A percentile compares a stretch with the other conserved stretches of the same genome.
Conservation (phyloP, 2,797 vertebrate genomes). For the Onychomys torridus region DNA sequence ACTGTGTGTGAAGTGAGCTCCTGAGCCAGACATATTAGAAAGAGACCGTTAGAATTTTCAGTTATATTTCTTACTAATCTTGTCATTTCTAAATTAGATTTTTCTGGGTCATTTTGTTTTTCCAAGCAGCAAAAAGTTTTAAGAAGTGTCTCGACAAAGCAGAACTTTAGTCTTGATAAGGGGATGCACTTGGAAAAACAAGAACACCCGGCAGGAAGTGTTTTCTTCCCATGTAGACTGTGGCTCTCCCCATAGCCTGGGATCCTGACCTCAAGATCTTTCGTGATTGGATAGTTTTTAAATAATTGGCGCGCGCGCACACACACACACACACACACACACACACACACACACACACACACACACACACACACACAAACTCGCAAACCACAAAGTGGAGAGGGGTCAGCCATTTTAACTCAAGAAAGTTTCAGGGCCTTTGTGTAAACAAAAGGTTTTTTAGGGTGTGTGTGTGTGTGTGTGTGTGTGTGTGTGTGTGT, state of each 20-base stretch:
- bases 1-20: neutral
- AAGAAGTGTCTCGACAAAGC: neutral
- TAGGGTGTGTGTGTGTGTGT: too few species aligned
- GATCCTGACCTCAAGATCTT: neutral
- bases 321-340: too few species aligned
- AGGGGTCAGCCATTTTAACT: too few species aligned
- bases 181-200: neutral
- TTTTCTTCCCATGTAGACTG: neutral
- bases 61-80: constrained; percentile 20
- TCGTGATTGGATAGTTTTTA: neutral
- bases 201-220: neutral
- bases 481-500: too few species aligned
- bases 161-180: neutral
- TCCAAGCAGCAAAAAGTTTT: neutral
- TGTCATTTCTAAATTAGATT: neutral
- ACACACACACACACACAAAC: too few species aligned
- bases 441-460: neutral
- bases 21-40: neutral
- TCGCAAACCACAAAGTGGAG: too few species aligned
- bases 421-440: too few species aligned
- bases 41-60: constrained; percentile 1
- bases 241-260: neutral
- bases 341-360: too few species aligned
- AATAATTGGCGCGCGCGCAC: neutral
- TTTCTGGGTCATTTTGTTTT: neutral